Percentiles rank a stretch among this genome's conserved stretches.
Evolutionary conservation across 2,888 invertebrate species (phyloP).

Genomic region (Branchipolynoe longqiensis): DNA sequence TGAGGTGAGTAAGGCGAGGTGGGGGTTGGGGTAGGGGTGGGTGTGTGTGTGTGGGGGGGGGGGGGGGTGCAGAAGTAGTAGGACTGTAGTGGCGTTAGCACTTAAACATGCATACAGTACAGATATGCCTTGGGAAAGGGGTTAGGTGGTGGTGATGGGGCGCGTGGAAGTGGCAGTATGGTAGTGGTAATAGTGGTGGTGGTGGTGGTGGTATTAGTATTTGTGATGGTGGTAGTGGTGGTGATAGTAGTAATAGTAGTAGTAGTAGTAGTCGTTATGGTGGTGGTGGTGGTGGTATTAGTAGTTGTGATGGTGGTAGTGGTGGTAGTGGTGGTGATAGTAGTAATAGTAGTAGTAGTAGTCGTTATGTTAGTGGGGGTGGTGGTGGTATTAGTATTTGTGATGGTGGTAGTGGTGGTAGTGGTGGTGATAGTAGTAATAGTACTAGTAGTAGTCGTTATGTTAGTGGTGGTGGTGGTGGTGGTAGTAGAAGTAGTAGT

Average conservation of each 20-base stretch:
- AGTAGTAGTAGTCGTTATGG: constrained; percentile 62
- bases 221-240: constrained; percentile 54
- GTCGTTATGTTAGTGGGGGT: neutral
- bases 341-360: neutral
- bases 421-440: constrained; percentile 41
- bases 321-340: neutral
- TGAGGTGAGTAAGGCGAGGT: too few relatives aligned
- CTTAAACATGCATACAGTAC: too few relatives aligned
- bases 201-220: constrained; percentile 52
- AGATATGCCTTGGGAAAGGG: too few relatives aligned
- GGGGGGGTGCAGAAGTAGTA: constrained; percentile 45
- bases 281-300: constrained; percentile 60
- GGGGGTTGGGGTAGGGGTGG: neutral
- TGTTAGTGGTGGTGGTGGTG: constrained; percentile 32
- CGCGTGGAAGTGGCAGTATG: constrained; percentile 41
- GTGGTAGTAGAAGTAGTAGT: constrained; percentile 52
- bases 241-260: neutral
- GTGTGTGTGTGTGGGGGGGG: constrained; percentile 27
- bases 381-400: neutral
- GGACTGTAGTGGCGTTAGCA: constrained; percentile 48
- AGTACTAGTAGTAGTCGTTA: constrained; percentile 43
- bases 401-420: constrained; percentile 22
- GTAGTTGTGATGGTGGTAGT: constrained; percentile 26
- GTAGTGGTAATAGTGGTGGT: constrained; percentile 58
- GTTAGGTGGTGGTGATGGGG: too few relatives aligned